phyloP scores from a whole-genome alignment of 2,888 invertebrate species.

The Agrotis ipsilon region DNA sequence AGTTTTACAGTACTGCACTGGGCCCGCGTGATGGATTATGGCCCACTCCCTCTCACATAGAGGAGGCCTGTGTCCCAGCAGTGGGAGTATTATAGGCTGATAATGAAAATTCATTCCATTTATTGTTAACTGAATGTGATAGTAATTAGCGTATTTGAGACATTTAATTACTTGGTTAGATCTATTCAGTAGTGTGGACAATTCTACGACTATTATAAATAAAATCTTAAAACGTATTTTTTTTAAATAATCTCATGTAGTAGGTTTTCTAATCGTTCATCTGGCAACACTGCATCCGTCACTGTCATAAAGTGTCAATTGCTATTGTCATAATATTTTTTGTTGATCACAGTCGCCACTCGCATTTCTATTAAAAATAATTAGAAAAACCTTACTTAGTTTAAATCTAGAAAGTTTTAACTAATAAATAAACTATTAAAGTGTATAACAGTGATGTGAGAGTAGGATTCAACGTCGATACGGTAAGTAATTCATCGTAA shows the following conservation, averaged over 20 bases:
- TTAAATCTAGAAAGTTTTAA: constrained; percentile 29
- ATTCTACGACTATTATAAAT: too few species aligned
- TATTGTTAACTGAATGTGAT: too few species aligned
- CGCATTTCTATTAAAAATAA: constrained; percentile 38
- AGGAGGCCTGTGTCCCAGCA: too few species aligned
- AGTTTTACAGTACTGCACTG: too few species aligned
- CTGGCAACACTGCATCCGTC: constrained; percentile 44
- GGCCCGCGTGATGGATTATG: too few species aligned
- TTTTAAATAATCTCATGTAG: not conserved
- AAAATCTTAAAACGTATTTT: too few species aligned
- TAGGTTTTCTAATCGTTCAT: not conserved
- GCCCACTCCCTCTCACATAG: too few species aligned
- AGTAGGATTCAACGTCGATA: constrained; percentile 19
- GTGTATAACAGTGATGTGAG: constrained; percentile 57
- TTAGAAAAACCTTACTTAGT: constrained; percentile 30
- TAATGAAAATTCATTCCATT: too few species aligned
- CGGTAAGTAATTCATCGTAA: constrained; percentile 43
- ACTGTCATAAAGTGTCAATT: constrained; percentile 34
- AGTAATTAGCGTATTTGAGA: too few species aligned
- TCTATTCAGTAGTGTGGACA: too few species aligned
- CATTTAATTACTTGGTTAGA: too few species aligned
- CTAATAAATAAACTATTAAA: constrained; percentile 6
- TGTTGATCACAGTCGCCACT: constrained; percentile 54
- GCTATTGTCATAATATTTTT: constrained; percentile 63
- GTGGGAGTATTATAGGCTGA: too few species aligned